Evolutionary conservation across 2,888 invertebrate genomes (phyloP).

Genomic region (Eumacrocentrus americanus): DNA sequence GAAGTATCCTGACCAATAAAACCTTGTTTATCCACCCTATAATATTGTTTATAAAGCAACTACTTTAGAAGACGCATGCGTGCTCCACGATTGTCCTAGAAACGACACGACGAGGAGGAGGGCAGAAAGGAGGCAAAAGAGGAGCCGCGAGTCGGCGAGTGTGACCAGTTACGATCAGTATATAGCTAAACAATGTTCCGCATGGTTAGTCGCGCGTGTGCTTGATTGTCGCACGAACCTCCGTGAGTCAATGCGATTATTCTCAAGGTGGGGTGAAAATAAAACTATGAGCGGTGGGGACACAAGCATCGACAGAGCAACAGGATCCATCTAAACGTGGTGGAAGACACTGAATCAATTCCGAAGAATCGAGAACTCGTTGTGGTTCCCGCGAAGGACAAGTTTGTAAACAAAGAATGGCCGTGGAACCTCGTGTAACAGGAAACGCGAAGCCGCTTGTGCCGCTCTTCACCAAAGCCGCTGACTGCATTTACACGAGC

Average conservation of each 20-base stretch:
- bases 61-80: slow-evolving; percentile 28
- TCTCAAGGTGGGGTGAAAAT: neutral
- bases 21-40: neutral
- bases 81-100: slow-evolving; percentile 28
- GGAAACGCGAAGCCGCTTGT: slow-evolving; percentile 57
- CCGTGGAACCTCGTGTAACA: slow-evolving; percentile 53
- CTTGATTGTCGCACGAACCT: neutral
- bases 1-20: too few relatives aligned
- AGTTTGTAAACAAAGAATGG: slow-evolving; percentile 53
- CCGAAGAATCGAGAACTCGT: too few relatives aligned
- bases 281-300: slow-evolving; percentile 15
- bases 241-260: neutral
- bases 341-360: neutral
- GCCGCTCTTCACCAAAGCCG: slow-evolving; percentile 74
- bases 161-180: slow-evolving; percentile 32
- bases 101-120: slow-evolving; percentile 12
- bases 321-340: neutral
- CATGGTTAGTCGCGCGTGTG: slow-evolving; percentile 26
- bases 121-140: slow-evolving; percentile 15
- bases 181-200: slow-evolving; percentile 39
- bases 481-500: slow-evolving; percentile 83
- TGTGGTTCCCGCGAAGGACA: neutral
- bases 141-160: neutral
- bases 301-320: neutral
- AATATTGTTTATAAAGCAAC: neutral